Conservation (phyloP, 2,113 vertebrate species). For the Corythaixoides concolor region DNA sequence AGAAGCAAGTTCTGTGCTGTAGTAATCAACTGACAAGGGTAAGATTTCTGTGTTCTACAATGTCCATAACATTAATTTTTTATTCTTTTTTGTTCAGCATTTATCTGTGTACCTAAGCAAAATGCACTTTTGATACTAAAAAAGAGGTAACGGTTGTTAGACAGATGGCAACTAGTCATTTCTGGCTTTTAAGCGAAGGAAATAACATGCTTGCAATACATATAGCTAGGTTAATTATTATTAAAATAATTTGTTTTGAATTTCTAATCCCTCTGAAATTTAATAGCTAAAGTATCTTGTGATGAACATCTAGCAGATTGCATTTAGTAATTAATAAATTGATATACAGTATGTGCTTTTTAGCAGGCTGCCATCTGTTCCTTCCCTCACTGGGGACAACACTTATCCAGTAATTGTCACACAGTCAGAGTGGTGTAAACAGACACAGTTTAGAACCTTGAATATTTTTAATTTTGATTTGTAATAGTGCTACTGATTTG, state of each 20-base stretch:
- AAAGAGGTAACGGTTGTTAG: conserved; percentile 10
- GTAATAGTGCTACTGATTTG: neutral
- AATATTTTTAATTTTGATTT: conserved; percentile 37
- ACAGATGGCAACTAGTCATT: conserved; percentile 57
- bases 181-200: conserved; percentile 39
- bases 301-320: conserved; percentile 67
- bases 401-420: conserved; percentile 51
- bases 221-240: conserved; percentile 67
- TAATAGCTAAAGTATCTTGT: conserved; percentile 57
- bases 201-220: conserved; percentile 62
- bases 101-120: conserved; percentile 29
- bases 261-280: conserved; percentile 64
- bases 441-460: conserved; percentile 2
- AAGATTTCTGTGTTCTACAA: neutral
- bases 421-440: conserved; percentile 52
- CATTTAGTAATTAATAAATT: conserved; percentile 74
- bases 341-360: conserved; percentile 66
- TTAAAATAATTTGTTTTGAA: conserved; percentile 70
- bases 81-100: neutral
- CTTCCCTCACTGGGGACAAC: conserved; percentile 52
- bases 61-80: neutral
- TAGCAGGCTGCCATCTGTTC: conserved; percentile 71
- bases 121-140: conserved; percentile 26
- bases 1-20: neutral
- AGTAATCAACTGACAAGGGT: neutral